Evolutionary conservation across 2,113 vertebrate species (phyloP).

Genomic region (Apeltes quadracus): DNA sequence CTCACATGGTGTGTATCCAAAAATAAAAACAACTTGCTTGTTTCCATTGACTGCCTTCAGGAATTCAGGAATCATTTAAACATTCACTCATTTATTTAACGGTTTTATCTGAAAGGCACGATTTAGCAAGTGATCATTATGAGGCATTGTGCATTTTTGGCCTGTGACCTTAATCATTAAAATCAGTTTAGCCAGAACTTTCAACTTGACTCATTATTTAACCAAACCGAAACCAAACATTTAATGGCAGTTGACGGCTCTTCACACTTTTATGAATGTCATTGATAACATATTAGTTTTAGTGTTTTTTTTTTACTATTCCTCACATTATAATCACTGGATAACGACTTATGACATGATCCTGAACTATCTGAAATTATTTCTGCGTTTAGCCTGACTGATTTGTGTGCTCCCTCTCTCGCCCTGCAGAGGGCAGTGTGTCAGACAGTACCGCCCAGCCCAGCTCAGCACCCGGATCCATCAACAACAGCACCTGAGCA

Average conservation of each 20-base stretch:
- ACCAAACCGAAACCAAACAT: neutral
- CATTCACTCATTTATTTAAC: neutral
- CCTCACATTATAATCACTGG: neutral
- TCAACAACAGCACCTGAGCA: slow-evolving; percentile 85
- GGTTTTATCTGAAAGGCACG: neutral
- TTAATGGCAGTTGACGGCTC: neutral
- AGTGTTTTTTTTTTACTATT: neutral
- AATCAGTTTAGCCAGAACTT: neutral
- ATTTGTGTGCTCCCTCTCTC: slow-evolving; percentile 37
- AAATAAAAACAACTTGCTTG: neutral
- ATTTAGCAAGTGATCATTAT: neutral
- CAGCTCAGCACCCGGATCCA: slow-evolving; percentile 82
- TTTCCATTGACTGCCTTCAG: neutral
- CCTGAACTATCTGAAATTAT: neutral
- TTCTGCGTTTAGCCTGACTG: neutral
- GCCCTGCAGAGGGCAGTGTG: slow-evolving; percentile 80
- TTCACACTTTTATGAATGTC: neutral
- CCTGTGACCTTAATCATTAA: neutral
- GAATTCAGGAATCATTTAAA: neutral
- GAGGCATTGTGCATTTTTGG: too few relatives aligned
- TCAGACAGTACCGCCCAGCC: slow-evolving; percentile 83
- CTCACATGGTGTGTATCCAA: slow-evolving; percentile 81
- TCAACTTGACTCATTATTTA: neutral
- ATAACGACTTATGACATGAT: neutral
- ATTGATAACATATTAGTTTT: neutral